Evolutionary conservation across 2,888 invertebrate genomes (phyloP).

Genomic region (Drosophila planitibia): DNA sequence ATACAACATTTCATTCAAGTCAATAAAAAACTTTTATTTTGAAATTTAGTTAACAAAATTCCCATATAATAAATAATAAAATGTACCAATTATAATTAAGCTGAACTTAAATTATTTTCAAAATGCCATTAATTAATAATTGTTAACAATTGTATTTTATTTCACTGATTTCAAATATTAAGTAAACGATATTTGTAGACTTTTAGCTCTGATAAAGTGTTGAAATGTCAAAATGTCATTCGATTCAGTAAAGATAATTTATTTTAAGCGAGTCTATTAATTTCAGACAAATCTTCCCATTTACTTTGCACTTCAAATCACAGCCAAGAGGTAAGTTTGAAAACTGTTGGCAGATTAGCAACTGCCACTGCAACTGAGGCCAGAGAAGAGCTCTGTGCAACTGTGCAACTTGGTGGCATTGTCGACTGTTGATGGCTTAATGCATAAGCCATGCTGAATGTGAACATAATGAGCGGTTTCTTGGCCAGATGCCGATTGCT

Average conservation of each 20-base stretch:
- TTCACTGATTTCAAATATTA: not conserved
- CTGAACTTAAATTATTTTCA: not conserved
- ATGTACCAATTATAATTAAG: not conserved
- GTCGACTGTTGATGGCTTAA: conserved; percentile 14
- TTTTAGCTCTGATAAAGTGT: not conserved
- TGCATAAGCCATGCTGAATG: conserved; percentile 19
- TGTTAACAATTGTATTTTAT: not conserved
- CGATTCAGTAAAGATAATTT: not conserved
- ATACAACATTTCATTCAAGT: not conserved
- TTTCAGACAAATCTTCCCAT: not conserved
- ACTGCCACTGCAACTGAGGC: not conserved
- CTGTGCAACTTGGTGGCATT: not conserved
- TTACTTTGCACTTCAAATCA: not conserved
- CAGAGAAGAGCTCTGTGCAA: not conserved
- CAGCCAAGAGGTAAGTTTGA: not conserved
- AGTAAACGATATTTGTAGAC: not conserved
- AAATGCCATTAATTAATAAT: no score
- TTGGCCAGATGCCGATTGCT: not conserved
- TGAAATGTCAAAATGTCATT: not conserved
- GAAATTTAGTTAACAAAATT: not conserved
- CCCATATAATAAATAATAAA: not conserved
- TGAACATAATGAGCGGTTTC: not conserved
- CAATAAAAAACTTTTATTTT: not conserved
- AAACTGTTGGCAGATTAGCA: not conserved
- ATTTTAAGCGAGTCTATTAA: not conserved